A percentile compares a stretch with the other conserved stretches of the same genome.
Evolutionary conservation across 2,113 vertebrate species (phyloP).

Genomic region (Lepisosteus oculatus): DNA sequence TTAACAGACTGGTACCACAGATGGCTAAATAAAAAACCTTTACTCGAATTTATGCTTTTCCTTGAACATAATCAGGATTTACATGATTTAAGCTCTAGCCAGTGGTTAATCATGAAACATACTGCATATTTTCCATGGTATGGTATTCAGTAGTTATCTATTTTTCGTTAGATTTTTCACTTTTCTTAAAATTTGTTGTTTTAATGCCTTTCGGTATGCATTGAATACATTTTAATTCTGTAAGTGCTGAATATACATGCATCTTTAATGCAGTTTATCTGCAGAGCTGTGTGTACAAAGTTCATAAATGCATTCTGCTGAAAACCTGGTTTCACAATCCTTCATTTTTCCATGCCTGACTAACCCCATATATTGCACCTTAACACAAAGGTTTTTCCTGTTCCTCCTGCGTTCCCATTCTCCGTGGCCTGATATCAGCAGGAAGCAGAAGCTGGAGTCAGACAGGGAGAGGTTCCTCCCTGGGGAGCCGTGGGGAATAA

Average conservation of each 20-base stretch:
- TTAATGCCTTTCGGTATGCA: no score
- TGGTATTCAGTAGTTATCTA: conserved; percentile 2
- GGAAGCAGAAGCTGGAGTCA: conserved; percentile 30
- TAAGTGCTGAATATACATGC: no score
- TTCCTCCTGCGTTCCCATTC: conserved; percentile 20
- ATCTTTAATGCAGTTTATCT: no score
- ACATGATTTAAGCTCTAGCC: conserved; percentile 29
- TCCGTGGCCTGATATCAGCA: conserved; percentile 23
- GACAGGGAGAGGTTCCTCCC: not conserved
- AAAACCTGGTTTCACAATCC: no score
- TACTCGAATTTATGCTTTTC: conserved; percentile 29
- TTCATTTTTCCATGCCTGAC: no score
- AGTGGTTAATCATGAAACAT: conserved; percentile 40
- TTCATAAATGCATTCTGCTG: no score
- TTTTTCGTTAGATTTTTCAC: no score
- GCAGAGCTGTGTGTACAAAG: no score
- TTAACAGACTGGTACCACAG: conserved; percentile 3
- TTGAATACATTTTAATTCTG: no score
- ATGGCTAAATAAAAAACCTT: conserved; percentile 27
- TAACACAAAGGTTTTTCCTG: conserved; percentile 23
- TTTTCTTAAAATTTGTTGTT: no score
- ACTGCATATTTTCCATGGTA: conserved; percentile 37
- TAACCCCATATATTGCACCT: no score
- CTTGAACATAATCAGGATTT: conserved; percentile 40
- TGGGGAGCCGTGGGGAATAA: conserved; percentile 27